Evolutionary conservation across 53 echinoderm and acorn worm species (phyloP), one percentile per base, ranked within the genome.

Genomic region (Paelopatides confundens): DNA sequence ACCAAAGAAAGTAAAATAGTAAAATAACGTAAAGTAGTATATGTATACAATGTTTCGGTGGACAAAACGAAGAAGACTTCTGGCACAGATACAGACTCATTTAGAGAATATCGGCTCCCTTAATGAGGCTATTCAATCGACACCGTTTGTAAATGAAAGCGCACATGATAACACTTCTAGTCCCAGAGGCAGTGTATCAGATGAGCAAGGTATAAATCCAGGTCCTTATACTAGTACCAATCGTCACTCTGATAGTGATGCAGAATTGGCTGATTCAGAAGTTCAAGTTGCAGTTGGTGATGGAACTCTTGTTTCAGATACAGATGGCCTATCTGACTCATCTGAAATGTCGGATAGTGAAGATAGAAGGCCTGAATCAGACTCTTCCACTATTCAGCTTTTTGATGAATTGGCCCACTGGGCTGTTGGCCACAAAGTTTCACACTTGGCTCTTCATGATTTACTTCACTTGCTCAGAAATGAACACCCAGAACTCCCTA

Each of bases 381-480:
- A 40, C 14, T 48, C 78, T 77, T 13, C 13, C 51, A 48, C 14
- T 46, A 31, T 12, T 46, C n/a, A 21, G 9, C 10, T 69, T 33
- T 0, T 6, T 69, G 70, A 35, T 31, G 21, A 64, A 64, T 64
- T 64, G n/a, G 65, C 65, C 65, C 30, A 29, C 11, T 69, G 23
- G 35, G 87, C 82, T 23, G 36, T 65, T 14, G 52, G 38, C 18
- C 50, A 78, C 76, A 85, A 77, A 23, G 85, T 85, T 77, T 83
- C 88, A 74, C 48, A 85, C 48, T 76, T 40, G 14, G 84, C 88
- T 76, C 85, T 92, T 74, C 39, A 77, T 77, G 79, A 76, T 66
- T 43, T 92, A 66, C 87, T 85, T 51, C 31, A 84, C 35, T 62
- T 92, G 31, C 92, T 89, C 7, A 67, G 69, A 76, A 74, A 85